Percentiles rank a stretch among this genome's conserved stretches.
phyloP scores from a whole-genome alignment of 2,797 vertebrate species.

The Trachops cirrhosus region DNA sequence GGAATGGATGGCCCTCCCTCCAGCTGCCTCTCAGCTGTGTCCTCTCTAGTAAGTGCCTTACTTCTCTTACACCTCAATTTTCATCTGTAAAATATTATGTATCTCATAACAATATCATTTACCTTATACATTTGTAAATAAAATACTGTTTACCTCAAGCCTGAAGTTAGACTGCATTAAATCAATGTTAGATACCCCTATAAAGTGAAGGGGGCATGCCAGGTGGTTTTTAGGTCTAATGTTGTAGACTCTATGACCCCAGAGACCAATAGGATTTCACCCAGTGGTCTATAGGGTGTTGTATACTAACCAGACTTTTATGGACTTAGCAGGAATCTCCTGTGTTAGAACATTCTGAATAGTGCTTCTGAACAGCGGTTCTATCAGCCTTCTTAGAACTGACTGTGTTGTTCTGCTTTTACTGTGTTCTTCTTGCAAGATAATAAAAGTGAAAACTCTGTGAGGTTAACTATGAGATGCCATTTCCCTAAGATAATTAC shows the following conservation, averaged over 20 bases:
- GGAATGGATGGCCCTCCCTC: accelerated
- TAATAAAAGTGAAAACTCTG: neutral
- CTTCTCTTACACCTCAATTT: neutral
- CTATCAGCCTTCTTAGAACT: neutral
- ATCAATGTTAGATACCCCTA: neutral
- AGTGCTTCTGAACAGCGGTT: neutral
- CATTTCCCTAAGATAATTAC: neutral
- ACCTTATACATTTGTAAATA: neutral
- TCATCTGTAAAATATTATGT: neutral
- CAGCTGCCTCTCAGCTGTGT: neutral
- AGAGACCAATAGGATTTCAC: neutral
- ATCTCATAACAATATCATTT: neutral
- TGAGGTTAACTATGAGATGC: neutral
- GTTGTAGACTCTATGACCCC: neutral
- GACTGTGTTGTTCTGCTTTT: neutral
- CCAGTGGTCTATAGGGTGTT: neutral
- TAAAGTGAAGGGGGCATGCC: neutral
- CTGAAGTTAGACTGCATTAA: neutral
- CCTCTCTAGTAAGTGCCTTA: neutral
- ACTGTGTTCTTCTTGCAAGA: neutral
- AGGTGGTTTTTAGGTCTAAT: neutral
- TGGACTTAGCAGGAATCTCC: neutral
- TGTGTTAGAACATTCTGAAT: neutral
- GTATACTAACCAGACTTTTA: neutral
- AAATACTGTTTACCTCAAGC: neutral